phyloP scores from a whole-genome alignment of 1,140 invertebrate species.

The Drosophila tsacasi region DNA sequence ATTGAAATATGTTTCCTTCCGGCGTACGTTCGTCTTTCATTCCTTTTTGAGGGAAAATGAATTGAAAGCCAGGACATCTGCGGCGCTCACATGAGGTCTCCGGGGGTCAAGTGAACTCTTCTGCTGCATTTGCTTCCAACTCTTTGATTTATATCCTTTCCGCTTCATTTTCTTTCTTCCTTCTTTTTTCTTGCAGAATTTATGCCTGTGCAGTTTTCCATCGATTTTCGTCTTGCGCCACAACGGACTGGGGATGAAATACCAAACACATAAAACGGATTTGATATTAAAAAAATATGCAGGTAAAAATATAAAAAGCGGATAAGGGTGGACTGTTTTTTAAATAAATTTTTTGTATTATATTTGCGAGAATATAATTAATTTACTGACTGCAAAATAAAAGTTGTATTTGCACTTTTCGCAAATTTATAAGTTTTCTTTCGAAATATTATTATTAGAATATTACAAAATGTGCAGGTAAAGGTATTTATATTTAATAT shows the following conservation, averaged over 20 bases:
- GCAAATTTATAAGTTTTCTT: not conserved
- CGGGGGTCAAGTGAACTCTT: conserved; percentile 27
- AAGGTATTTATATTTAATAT: not conserved
- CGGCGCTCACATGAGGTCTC: conserved; percentile 18
- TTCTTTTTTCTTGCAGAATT: conserved; percentile 65
- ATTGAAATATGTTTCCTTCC: conserved; percentile 63
- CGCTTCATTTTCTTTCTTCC: conserved; percentile 27
- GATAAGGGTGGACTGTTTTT: not conserved
- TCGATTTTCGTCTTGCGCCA: conserved; percentile 79
- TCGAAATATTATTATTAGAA: not conserved
- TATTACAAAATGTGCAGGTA: not conserved
- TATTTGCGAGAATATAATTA: not conserved
- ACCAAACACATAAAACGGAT: conserved; percentile 81
- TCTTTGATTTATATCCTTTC: conserved; percentile 37
- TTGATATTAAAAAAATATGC: conserved; percentile 83
- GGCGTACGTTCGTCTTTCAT: conserved; percentile 14
- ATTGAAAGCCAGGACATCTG: conserved; percentile 27
- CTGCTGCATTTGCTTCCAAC: conserved; percentile 29
- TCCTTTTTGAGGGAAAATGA: conserved; percentile 14
- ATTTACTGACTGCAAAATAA: not conserved
- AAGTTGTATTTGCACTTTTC: not conserved
- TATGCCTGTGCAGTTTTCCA: conserved; percentile 79
- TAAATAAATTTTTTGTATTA: not conserved
- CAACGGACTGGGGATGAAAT: conserved; percentile 85
- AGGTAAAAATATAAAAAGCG: conserved; percentile 53